Evolutionary conservation across 2,888 invertebrate genomes (phyloP).

Genomic region (Automeris io): DNA sequence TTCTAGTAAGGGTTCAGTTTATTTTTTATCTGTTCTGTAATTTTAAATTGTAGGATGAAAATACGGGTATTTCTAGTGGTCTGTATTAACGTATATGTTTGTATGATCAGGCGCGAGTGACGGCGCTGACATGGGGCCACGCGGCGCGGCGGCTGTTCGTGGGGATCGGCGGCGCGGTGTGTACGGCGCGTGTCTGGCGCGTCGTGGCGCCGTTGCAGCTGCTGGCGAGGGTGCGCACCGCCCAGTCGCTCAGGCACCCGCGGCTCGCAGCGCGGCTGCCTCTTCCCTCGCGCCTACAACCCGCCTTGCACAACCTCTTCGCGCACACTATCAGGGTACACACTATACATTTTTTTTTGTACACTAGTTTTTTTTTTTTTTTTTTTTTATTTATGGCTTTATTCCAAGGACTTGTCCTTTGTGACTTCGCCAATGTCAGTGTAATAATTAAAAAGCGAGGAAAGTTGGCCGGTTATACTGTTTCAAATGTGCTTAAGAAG

Average conservation of each 20-base stretch:
- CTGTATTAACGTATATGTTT: not conserved
- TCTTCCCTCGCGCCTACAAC: slow-evolving; percentile 90
- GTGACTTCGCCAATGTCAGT: too few species aligned
- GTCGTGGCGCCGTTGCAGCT: slow-evolving; percentile 94
- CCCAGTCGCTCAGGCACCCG: slow-evolving; percentile 85
- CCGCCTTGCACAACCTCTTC: slow-evolving; percentile 90
- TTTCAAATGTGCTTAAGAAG: too few species aligned
- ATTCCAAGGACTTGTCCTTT: too few species aligned
- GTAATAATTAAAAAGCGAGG: too few species aligned
- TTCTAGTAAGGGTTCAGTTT: too few species aligned
- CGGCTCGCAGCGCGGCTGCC: slow-evolving; percentile 86
- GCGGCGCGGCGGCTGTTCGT: slow-evolving; percentile 97
- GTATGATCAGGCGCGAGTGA: slow-evolving; percentile 82
- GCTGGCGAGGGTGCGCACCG: slow-evolving; percentile 89
- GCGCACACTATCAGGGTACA: slow-evolving; percentile 94
- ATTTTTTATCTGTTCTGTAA: not conserved
- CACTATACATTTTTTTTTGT: not conserved
- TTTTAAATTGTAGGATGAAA: too few species aligned
- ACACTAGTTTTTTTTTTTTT: too few species aligned
- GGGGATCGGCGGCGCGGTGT: slow-evolving; percentile 86
- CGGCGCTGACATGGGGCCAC: slow-evolving; percentile 98
- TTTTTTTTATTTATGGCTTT: too few species aligned
- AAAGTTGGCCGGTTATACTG: too few species aligned
- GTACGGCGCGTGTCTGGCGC: slow-evolving; percentile 95
- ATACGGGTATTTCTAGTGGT: not conserved